phyloP scores from a whole-genome alignment of 2,113 vertebrate species.

The Uria lomvia region DNA sequence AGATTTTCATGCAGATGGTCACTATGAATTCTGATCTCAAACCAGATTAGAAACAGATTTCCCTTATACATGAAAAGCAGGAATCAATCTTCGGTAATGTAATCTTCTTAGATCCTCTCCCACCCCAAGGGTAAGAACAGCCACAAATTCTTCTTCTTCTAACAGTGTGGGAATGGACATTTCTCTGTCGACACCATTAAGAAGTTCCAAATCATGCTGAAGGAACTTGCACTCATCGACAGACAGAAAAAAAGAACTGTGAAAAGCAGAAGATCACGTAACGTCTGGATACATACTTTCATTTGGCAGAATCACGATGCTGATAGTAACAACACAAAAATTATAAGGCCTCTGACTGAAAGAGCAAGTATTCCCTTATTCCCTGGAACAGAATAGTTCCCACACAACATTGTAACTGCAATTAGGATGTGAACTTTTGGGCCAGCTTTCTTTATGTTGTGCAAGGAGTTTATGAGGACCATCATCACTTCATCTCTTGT shows the following conservation, averaged over 20 bases:
- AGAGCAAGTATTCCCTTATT: neutral
- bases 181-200: neutral
- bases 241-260: neutral
- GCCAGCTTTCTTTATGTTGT: neutral
- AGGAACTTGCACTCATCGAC: neutral
- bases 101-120: neutral
- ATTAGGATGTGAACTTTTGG: neutral
- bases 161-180: neutral
- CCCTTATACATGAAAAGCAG: neutral
- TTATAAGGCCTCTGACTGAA: neutral
- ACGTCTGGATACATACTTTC: neutral
- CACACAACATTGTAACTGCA: neutral
- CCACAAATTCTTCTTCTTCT: neutral
- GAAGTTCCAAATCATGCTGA: slow-evolving; percentile 6
- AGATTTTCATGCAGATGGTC: slow-evolving; percentile 11
- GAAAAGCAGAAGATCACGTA: neutral
- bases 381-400: neutral
- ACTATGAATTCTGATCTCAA: slow-evolving; percentile 3
- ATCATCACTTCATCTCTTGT: neutral
- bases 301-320: neutral
- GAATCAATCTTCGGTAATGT: neutral
- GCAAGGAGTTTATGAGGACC: neutral
- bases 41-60: slow-evolving; percentile 22
- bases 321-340: neutral
- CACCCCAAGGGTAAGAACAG: neutral